A percentile compares a stretch with the other conserved stretches of the same genome.
Conservation (phyloP, 2,113 vertebrate species). For the Platycercus adscitus region DNA sequence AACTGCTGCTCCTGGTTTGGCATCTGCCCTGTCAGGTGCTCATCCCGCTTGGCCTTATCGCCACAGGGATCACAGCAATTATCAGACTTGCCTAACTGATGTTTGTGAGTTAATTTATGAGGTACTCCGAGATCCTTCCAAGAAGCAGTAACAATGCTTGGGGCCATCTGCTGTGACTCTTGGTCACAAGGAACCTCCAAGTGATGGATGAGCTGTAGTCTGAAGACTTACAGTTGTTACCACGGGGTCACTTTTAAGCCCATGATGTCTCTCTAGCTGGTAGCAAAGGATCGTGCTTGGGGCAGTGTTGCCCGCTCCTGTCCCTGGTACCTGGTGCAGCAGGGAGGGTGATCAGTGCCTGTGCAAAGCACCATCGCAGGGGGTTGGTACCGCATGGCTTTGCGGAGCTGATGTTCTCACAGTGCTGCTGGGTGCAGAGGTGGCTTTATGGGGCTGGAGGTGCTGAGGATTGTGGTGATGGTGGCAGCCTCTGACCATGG, state of each 20-base stretch:
- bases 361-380: fast-evolving
- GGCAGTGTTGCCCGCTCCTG: fast-evolving
- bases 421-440: not conserved
- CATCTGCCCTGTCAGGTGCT: not conserved
- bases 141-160: not conserved
- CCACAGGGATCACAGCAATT: not conserved
- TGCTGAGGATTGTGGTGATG: not conserved
- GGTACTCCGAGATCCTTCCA: not conserved
- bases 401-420: not conserved
- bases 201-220: not conserved
- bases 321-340: not conserved
- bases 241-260: not conserved
- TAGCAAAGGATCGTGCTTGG: not conserved
- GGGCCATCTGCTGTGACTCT: not conserved
- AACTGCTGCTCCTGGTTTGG: not conserved
- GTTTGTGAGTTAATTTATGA: not conserved
- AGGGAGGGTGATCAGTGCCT: not conserved
- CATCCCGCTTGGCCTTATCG: fast-evolving
- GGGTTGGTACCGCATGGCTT: not conserved
- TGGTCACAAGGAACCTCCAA: not conserved
- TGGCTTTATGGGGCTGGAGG: not conserved
- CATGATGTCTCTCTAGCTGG: not conserved
- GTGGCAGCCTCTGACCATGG: fast-evolving
- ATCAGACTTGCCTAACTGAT: not conserved
- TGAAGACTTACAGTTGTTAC: not conserved